These are phyloP conservation scores for Muntiacus muntjak DNA, from an alignment of 2,113 vertebrate species.

Conservation along the genomic window DNA sequence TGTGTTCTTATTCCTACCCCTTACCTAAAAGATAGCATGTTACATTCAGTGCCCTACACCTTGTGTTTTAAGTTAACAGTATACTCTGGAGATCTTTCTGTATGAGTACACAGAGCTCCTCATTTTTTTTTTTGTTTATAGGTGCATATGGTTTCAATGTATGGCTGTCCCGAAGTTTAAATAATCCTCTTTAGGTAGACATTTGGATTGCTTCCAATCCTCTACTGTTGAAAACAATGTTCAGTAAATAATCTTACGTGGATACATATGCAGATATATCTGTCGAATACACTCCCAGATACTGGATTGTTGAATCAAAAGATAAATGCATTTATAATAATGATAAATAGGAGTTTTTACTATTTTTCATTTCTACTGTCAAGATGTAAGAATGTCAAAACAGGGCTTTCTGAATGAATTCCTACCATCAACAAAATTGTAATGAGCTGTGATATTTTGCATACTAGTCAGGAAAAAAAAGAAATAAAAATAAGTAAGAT, in stretches of 20 bases:
- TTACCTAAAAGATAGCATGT: not conserved
- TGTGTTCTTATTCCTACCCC: not conserved
- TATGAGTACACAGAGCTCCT: not conserved
- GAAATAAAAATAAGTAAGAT: not conserved
- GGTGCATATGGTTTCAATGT: not conserved
- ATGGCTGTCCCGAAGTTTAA: not conserved
- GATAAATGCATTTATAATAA: conserved; percentile 22
- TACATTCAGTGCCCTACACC: not conserved
- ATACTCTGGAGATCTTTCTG: not conserved
- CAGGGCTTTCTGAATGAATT: conserved; percentile 30
- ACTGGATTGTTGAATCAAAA: conserved; percentile 13
- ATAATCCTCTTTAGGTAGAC: not conserved
- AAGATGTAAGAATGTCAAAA: not conserved
- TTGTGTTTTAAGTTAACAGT: not conserved
- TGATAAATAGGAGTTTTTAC: not conserved
- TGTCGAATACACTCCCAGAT: not conserved
- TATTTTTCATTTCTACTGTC: conserved; percentile 1
- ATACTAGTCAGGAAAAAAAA: not conserved
- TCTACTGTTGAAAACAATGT: conserved; percentile 1
- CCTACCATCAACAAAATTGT: not conserved
- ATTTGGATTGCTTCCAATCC: not conserved
- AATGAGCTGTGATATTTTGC: not conserved
- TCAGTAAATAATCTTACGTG: not conserved
- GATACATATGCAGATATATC: not conserved
- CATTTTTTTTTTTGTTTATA: not conserved